Base-by-base conservation (phyloP, 2,113 vertebrate species). In the Ciconia maguari region DNA sequence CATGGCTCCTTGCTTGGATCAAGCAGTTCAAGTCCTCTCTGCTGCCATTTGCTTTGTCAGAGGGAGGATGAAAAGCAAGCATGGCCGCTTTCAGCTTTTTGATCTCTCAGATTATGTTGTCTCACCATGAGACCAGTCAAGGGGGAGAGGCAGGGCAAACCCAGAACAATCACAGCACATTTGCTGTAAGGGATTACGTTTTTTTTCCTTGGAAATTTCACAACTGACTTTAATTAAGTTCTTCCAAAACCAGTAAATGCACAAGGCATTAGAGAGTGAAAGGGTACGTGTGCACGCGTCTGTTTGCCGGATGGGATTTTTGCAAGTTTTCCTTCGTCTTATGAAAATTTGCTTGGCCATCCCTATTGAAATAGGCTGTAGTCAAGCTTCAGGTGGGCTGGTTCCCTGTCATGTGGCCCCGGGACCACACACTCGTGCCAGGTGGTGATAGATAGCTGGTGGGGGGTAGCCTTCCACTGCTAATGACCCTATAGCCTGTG, bases 191-290 rank as follows among this genome's bases (percentile, higher is more conserved):
- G 81, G 83, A 71, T 96, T 96, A 90, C 26, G 3, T 25, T 85
- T 87, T 58, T 58, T 77, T 41, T 76, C 77, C 52, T 84, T 96
- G 65, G 85, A 97, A 95, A 94, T 91, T 74, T 94, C 48, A 92
- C 93, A 38, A 62, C 30, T 58, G 38, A 78, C 90, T 96, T 97
- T 96, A 97, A 96, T 96, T 95, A 96, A 92, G 94, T 97, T 89
- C 74, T 91, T 87, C 87, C 86, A 89, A 94, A 61, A 78, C n/a
- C 84, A 70, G 70, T 62, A 75, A 86, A 64, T 1, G 11, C 78
- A 68, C 13, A 21, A 21, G 42, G 55, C 78, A 80, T 79, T 89
- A 44, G 64, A 83, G 49, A 91, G 57, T 38, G 48, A 29, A 42
- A 22, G 52, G 20, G 49, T 44, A 30, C 1, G 3, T 87, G 58